These are phyloP conservation scores for Chionis minor DNA, from an alignment of 2,113 vertebrate genomes.

Conservation along the genomic window DNA sequence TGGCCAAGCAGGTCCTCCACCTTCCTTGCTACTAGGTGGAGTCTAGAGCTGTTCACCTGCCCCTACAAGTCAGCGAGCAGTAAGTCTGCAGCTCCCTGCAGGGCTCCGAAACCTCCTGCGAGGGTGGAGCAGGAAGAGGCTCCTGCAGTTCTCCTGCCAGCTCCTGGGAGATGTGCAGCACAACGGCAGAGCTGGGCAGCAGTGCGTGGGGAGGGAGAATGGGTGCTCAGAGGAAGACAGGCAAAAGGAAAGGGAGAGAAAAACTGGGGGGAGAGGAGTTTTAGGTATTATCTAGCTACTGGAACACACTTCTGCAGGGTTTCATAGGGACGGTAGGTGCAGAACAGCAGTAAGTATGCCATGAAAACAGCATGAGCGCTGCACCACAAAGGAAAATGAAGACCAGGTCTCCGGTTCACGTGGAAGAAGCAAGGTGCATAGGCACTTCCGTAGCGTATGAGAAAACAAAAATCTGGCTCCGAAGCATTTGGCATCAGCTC, in stretches of 20 bases:
- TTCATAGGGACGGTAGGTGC: neutral
- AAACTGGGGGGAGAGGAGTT: too few relatives aligned
- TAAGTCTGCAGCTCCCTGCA: neutral
- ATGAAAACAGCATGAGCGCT: neutral
- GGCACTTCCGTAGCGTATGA: neutral
- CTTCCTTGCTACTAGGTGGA: neutral
- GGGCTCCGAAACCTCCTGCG: neutral
- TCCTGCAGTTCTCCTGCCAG: neutral
- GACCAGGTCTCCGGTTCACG: neutral
- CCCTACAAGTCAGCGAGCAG: neutral
- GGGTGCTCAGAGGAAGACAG: neutral
- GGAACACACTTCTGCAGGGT: neutral
- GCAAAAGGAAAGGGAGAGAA: neutral
- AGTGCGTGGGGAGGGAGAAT: rapidly evolving
- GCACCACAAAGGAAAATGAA: neutral
- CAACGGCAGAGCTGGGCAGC: neutral
- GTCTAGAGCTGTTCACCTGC: neutral
- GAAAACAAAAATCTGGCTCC: neutral
- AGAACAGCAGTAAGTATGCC: neutral
- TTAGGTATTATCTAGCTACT: neutral
- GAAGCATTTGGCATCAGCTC: neutral
- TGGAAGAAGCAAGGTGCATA: neutral
- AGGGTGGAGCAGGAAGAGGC: neutral
- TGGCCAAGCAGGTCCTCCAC: neutral
- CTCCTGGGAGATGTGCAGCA: neutral